Evolutionary conservation across 2,888 invertebrate genomes (phyloP).

Genomic region (Eristalis pertinax): DNA sequence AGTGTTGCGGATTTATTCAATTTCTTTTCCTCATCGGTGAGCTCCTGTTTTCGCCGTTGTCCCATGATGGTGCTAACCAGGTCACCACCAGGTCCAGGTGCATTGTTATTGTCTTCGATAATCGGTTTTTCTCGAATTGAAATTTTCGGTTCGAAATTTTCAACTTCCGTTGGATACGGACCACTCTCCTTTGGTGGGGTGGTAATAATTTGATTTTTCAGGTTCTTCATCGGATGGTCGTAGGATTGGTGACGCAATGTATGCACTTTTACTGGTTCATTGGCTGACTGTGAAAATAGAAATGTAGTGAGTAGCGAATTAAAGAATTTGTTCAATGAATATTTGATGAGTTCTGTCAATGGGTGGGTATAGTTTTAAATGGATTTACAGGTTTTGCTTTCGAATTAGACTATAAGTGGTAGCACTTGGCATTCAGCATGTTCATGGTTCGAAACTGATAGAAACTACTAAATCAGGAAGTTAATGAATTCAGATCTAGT

Average conservation of each 20-base stretch:
- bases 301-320: constrained; percentile 20
- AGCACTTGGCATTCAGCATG: too few relatives aligned
- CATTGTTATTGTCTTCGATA: constrained; percentile 61
- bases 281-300: constrained; percentile 75
- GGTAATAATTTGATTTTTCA: constrained; percentile 78
- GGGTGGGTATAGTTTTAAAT: neutral
- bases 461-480: too few relatives aligned
- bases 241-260: constrained; percentile 73
- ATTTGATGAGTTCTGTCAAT: neutral
- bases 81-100: constrained; percentile 31
- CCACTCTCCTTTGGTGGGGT: constrained; percentile 65
- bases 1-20: constrained; percentile 77
- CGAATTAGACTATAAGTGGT: too few relatives aligned
- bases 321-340: constrained; percentile 1
- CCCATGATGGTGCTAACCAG: constrained; percentile 40
- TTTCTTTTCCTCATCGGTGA: constrained; percentile 78
- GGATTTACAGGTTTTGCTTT: neutral
- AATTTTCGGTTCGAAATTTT: constrained; percentile 73
- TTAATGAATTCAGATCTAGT: too few relatives aligned
- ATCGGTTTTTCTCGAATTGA: constrained; percentile 72
- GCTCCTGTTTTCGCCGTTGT: constrained; percentile 74
- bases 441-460: too few relatives aligned
- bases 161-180: constrained; percentile 69
- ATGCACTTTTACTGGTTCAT: constrained; percentile 78
- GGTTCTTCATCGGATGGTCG: constrained; percentile 76